Percentiles rank a stretch among this genome's conserved stretches.
Conservation (phyloP, 2,113 vertebrate genomes). For the Acanthochromis polyacanthus region DNA sequence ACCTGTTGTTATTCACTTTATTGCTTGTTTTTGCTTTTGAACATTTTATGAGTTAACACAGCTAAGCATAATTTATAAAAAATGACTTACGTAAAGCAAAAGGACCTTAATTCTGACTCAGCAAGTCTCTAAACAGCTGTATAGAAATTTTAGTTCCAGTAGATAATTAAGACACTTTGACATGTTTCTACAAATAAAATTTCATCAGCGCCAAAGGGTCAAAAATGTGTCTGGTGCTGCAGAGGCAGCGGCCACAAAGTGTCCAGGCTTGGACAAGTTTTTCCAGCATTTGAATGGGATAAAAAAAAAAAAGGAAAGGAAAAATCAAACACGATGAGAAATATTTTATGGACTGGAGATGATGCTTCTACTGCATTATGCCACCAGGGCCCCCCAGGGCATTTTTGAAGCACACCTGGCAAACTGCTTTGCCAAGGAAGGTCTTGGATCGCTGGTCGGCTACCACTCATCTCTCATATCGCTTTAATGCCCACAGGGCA, state of each 20-base stretch:
- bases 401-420: slow-evolving; percentile 18
- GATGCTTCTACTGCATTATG: background rate
- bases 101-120: no score
- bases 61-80: no score
- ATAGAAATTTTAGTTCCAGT: no score
- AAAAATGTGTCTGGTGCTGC: slow-evolving; percentile 3
- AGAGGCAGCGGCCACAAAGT: background rate
- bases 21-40: no score
- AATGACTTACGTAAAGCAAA: no score
- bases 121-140: no score
- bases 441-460: slow-evolving; percentile 1
- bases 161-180: no score
- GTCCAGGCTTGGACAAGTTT: no score
- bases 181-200: no score
- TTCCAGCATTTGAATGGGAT: background rate
- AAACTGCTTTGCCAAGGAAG: slow-evolving; percentile 1
- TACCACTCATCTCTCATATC: slow-evolving; percentile 9
- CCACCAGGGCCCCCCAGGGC: slow-evolving; percentile 13
- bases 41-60: no score
- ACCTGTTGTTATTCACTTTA: no score
- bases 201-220: background rate
- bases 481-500: slow-evolving; percentile 3
- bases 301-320: background rate
- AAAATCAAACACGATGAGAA: background rate
- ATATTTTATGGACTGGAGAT: slow-evolving; percentile 23